phyloP scores from a whole-genome alignment of 2,113 vertebrate genomes.

The Glaucidium brasilianum region DNA sequence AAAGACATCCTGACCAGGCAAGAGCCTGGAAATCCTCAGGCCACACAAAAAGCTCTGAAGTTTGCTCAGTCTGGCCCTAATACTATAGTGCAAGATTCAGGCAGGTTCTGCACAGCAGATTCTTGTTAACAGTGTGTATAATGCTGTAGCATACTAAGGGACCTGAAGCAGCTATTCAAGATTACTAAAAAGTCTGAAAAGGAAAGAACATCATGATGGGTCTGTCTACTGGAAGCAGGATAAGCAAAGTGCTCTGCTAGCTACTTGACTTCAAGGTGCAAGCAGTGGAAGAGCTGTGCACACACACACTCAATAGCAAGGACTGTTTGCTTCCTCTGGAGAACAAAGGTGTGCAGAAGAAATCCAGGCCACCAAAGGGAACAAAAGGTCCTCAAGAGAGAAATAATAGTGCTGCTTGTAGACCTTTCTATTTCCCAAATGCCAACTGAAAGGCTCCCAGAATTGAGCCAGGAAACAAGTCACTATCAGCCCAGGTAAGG shows the following conservation, averaged over 20 bases:
- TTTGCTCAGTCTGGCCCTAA: not conserved
- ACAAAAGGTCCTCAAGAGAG: not conserved
- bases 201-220: not conserved
- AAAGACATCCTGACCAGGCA: not conserved
- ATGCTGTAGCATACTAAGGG: not conserved
- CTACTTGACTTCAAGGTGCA: not conserved
- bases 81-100: rapidly evolving
- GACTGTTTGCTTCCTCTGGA: not conserved
- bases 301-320: not conserved
- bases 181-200: not conserved
- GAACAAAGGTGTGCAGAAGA: not conserved
- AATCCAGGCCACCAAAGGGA: not conserved
- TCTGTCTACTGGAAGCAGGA: not conserved
- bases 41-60: not conserved
- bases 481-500: not conserved
- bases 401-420: not conserved
- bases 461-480: not conserved
- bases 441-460: not conserved
- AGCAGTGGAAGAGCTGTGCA: rapidly evolving
- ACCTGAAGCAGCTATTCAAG: not conserved
- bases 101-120: rapidly evolving
- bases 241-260: not conserved
- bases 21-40: not conserved
- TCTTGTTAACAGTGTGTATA: rapidly evolving
- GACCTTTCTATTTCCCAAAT: not conserved